These are phyloP conservation scores for Brachypterus glaber DNA, from an alignment of 2,888 invertebrate genomes.

Conservation along the genomic window DNA sequence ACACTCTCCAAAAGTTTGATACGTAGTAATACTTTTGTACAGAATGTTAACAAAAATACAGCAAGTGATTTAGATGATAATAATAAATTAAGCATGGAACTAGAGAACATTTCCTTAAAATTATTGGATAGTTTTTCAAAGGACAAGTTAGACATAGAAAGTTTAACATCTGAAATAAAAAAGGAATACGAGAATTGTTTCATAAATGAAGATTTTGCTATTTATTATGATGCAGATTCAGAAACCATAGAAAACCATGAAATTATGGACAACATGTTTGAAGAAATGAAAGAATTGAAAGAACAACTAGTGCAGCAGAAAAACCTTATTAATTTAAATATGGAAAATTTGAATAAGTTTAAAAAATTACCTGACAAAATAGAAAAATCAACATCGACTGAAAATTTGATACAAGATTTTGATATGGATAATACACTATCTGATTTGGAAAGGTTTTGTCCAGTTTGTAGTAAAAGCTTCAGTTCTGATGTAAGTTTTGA, in stretches of 20 bases:
- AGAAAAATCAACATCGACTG: slow-evolving; percentile 19
- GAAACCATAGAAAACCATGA: no score
- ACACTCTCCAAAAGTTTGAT: slow-evolving; percentile 43
- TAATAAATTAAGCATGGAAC: slow-evolving; percentile 52
- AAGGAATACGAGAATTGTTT: slow-evolving; percentile 50
- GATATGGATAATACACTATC: slow-evolving; percentile 28
- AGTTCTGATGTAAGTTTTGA: slow-evolving; percentile 49
- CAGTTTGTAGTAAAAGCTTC: slow-evolving; percentile 62
- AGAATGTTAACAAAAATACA: slow-evolving; percentile 51
- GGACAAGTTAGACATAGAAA: slow-evolving; percentile 59
- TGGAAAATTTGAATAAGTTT: slow-evolving; percentile 18
- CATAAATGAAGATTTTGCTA: slow-evolving; percentile 54
- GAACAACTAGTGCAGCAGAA: slow-evolving; percentile 38
- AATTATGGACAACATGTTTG: no score
- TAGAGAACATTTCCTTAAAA: slow-evolving; percentile 70
- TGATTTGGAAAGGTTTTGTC: slow-evolving; percentile 54
- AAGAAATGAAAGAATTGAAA: slow-evolving; percentile 53
- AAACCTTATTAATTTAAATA: slow-evolving; percentile 35
- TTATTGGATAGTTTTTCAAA: slow-evolving; percentile 58
- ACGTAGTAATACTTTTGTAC: slow-evolving; percentile 58
- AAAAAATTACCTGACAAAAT: slow-evolving; percentile 18
- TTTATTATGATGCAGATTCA: slow-evolving; percentile 52
- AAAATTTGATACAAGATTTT: slow-evolving; percentile 22
- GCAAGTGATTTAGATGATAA: slow-evolving; percentile 34
- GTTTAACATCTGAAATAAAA: slow-evolving; percentile 59